Evolutionary conservation across 2,888 invertebrate species (phyloP).

Genomic region (Chorisops tibialis): DNA sequence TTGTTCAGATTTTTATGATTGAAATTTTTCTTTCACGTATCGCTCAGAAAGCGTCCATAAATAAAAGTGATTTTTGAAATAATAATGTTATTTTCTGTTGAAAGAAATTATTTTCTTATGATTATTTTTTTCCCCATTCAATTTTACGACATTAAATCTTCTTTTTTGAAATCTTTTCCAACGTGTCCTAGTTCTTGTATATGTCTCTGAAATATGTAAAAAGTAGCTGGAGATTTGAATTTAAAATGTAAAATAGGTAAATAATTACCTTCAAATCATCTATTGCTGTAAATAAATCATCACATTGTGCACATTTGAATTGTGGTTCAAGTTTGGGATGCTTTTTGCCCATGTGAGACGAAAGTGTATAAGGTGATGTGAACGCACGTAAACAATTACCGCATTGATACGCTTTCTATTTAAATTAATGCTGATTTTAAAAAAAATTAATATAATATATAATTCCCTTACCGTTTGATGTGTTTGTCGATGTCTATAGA

Average conservation of each 20-base stretch:
- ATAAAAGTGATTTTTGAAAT: no score
- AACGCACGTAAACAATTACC: conserved; percentile 52
- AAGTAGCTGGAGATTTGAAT: no score
- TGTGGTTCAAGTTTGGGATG: conserved; percentile 46
- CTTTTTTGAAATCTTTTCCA: neutral
- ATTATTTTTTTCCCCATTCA: no score
- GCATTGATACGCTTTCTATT: conserved; percentile 44
- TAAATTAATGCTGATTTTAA: neutral
- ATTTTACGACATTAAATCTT: neutral
- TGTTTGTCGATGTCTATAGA: conserved; percentile 62
- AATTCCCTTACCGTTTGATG: conserved; percentile 54
- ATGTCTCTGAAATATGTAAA: conserved; percentile 18
- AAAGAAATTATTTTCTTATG: no score
- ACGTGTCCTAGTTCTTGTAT: conserved; percentile 10
- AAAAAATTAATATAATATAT: neutral
- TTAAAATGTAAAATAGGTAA: neutral
- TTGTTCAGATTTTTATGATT: no score
- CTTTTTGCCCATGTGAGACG: conserved; percentile 48
- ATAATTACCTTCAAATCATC: conserved; percentile 57
- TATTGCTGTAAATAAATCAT: conserved; percentile 58
- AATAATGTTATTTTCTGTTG: no score
- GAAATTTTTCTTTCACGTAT: no score
- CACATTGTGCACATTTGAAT: conserved; percentile 57
- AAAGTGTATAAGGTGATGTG: conserved; percentile 45
- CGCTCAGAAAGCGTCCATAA: no score